Conservation (phyloP, 1,140 invertebrate species). For the Aphelinus atriplicis region DNA sequence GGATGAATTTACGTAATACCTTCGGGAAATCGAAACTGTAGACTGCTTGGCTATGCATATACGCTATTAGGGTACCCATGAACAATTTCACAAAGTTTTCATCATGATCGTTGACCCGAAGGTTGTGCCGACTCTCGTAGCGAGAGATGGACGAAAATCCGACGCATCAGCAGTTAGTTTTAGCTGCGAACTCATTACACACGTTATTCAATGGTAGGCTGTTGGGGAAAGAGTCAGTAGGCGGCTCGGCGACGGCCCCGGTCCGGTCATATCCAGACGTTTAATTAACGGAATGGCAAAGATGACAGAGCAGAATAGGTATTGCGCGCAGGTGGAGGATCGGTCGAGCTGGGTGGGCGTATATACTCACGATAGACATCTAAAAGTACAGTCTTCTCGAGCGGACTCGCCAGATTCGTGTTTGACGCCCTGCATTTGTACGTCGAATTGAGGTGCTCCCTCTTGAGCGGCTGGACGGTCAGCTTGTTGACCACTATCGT, state of each 20-base stretch:
- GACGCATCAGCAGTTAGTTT: too few species aligned
- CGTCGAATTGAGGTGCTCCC: conserved; percentile 82
- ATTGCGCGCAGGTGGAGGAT: neutral
- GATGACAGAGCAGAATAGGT: conserved; percentile 2
- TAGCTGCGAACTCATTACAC: too few species aligned
- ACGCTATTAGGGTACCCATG: too few species aligned
- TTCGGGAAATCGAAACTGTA: too few species aligned
- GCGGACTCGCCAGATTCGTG: conserved; percentile 82
- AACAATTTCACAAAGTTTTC: too few species aligned
- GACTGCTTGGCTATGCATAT: too few species aligned
- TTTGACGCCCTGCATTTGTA: conserved; percentile 88
- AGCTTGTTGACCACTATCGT: conserved; percentile 82
- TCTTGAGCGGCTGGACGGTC: conserved; percentile 74
- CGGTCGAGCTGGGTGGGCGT: neutral
- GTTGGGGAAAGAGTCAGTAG: too few species aligned
- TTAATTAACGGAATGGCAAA: conserved; percentile 18
- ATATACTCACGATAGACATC: conserved; percentile 80
- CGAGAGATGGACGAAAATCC: neutral
- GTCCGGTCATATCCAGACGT: neutral
- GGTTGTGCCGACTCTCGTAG: too few species aligned
- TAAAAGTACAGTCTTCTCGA: conserved; percentile 79
- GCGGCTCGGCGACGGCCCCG: too few species aligned
- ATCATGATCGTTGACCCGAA: too few species aligned
- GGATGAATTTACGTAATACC: too few species aligned
- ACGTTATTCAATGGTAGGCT: too few species aligned